These are phyloP conservation scores for Acromyrmex heyeri DNA, from an alignment of 1,140 invertebrate species.

Conservation along the genomic window DNA sequence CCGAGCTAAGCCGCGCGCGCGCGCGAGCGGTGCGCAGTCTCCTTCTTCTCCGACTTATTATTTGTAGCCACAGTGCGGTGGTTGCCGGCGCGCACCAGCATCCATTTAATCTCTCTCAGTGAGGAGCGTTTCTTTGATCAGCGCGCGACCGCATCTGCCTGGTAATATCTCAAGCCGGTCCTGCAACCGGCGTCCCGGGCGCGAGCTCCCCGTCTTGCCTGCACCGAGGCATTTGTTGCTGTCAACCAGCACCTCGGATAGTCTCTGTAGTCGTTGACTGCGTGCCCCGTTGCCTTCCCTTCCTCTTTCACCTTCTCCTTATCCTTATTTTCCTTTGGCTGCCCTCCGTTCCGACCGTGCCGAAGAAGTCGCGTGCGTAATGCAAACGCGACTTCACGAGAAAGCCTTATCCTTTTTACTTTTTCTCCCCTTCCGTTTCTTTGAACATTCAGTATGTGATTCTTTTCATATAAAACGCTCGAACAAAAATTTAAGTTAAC, in stretches of 20 bases:
- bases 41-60: constrained; percentile 79
- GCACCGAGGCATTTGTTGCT: constrained; percentile 84
- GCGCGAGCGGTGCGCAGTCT: constrained; percentile 1
- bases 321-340: constrained; percentile 43
- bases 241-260: constrained; percentile 81
- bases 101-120: constrained; percentile 86
- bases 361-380: constrained; percentile 69
- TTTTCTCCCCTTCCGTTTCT: neutral
- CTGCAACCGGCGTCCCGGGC: constrained; percentile 82
- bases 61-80: constrained; percentile 83
- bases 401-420: constrained; percentile 38
- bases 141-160: constrained; percentile 86
- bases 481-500: neutral
- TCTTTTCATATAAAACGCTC: neutral
- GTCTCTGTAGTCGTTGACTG: constrained; percentile 75
- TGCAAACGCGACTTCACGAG: constrained; percentile 25
- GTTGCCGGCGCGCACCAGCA: constrained; percentile 82
- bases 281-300: constrained; percentile 53
- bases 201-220: constrained; percentile 85
- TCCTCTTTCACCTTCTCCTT: neutral
- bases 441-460: neutral
- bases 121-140: constrained; percentile 86
- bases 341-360: constrained; percentile 38
- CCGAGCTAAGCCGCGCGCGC: constrained; percentile 29
- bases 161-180: constrained; percentile 85